phyloP scores from a whole-genome alignment of 2,888 invertebrate genomes.

The Timema podura region DNA sequence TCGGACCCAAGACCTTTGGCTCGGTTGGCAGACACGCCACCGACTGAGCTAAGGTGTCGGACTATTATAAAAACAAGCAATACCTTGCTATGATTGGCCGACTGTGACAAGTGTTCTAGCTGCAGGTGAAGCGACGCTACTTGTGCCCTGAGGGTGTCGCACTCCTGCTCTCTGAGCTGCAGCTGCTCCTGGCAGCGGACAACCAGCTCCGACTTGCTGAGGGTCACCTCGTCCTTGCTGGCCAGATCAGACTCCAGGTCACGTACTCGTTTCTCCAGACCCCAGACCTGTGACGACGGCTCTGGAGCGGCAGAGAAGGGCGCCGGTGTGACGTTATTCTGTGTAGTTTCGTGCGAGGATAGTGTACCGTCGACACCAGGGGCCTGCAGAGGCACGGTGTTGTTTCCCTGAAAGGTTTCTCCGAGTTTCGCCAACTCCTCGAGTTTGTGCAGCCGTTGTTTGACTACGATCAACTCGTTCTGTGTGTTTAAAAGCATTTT shows the following conservation, averaged over 20 bases:
- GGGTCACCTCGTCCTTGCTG: constrained; percentile 22
- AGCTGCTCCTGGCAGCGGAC: too few relatives aligned
- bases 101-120: too few relatives aligned
- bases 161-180: too few relatives aligned
- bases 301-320: too few relatives aligned
- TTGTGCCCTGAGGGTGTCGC: too few relatives aligned
- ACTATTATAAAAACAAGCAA: too few relatives aligned
- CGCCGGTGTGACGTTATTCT: background rate
- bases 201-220: constrained; percentile 21
- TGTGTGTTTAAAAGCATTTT: constrained; percentile 39
- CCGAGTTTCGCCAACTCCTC: constrained; percentile 38
- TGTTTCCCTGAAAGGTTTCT: background rate
- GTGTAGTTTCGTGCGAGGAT: background rate
- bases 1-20: too few relatives aligned
- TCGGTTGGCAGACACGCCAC: too few relatives aligned
- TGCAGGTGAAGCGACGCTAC: too few relatives aligned
- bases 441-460: constrained; percentile 41
- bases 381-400: background rate
- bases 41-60: too few relatives aligned
- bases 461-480: constrained; percentile 41
- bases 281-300: background rate
- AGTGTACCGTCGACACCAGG: background rate
- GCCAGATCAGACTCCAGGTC: constrained; percentile 13
- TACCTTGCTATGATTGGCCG: too few relatives aligned
- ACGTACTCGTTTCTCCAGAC: background rate